Evolutionary conservation across 2,113 vertebrate species (phyloP).

Genomic region (Campylomormyrus numenius): DNA sequence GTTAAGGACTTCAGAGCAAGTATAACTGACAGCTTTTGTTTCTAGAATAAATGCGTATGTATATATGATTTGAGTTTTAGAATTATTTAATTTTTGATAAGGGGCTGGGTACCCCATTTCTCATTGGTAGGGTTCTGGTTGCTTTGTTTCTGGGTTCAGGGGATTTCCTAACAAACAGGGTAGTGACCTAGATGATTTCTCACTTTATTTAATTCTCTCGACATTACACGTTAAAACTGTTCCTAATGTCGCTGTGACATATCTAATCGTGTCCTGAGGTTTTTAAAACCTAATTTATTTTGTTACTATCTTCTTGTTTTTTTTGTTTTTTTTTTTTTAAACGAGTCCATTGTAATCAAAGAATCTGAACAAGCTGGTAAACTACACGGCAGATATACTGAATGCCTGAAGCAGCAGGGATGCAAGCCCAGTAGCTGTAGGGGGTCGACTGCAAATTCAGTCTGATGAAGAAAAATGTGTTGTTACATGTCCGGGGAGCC

Average conservation of each 20-base stretch:
- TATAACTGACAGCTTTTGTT: constrained; percentile 26
- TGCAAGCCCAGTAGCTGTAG: neutral
- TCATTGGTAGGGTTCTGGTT: constrained; percentile 24
- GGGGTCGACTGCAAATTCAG: neutral
- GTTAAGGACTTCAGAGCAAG: constrained; percentile 18
- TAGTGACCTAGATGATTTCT: constrained; percentile 12
- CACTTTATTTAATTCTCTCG: constrained; percentile 47
- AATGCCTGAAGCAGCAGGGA: neutral
- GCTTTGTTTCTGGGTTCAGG: neutral
- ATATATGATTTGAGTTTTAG: constrained; percentile 20
- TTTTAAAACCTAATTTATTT: constrained; percentile 3
- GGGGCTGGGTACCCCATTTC: constrained; percentile 53
- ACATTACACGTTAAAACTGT: constrained; percentile 19
- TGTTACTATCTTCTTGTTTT: constrained; percentile 2
- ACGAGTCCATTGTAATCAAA: neutral
- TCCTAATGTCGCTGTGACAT: constrained; percentile 20
- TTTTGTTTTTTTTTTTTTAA: neutral
- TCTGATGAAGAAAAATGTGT: neutral
- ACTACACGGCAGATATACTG: neutral
- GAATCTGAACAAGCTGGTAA: neutral
- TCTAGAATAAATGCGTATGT: constrained; percentile 2
- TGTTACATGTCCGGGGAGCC: neutral
- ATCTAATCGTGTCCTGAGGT: constrained; percentile 27
- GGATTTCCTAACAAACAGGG: neutral
- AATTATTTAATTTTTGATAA: constrained; percentile 32